Base-by-base conservation (phyloP, 2,888 invertebrate species). In the Neria commutata region DNA sequence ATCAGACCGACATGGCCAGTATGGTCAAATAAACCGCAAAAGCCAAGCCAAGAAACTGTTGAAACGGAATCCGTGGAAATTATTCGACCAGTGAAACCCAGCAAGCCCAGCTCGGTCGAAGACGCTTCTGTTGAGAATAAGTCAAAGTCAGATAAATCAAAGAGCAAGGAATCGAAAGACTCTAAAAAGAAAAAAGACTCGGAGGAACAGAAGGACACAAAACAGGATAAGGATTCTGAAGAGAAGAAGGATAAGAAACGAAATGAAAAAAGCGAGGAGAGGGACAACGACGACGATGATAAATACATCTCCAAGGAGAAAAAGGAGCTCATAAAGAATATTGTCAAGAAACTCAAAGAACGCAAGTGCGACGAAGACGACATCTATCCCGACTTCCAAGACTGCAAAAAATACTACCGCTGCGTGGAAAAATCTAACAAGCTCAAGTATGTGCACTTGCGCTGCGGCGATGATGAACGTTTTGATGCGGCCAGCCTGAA, bases 321-420 rank as follows among this genome's bases (percentile, higher is more conserved):
- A 40, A 70, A 67, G 34, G 57, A 72, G 24, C 60, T 62, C 17
- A 60, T 74, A 1, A 77, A 75, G 61, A 62, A 68, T 11, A 63
- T 77, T 3, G 23, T 66, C 3, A 74, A 77, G 60, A 69, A 72
- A 51, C 61, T 76, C 0, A 73, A 66, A 40, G 67, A 68, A 2
- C 60, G 65, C 2, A 63, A 72, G 23, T 78, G 78, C 55, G 66
- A 72, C 11, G 68, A 76, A 52, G 70, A 72, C 16, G 76, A 76
- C 17, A 33, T 68, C 4, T 68, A 67, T 52, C 72, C 78, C 3
- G 77, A 77, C 68, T 67, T 71, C 3, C 63, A 54, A 14, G 70
- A 78, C 51, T 77, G 78, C 46, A 66, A 63, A 24, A 76, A 73
- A 34, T 77, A 70, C 57, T 78, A 74, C 57, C 75, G 73, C 24